Evolutionary conservation across 2,888 invertebrate species (phyloP).

Genomic region (Spilarctia lutea): DNA sequence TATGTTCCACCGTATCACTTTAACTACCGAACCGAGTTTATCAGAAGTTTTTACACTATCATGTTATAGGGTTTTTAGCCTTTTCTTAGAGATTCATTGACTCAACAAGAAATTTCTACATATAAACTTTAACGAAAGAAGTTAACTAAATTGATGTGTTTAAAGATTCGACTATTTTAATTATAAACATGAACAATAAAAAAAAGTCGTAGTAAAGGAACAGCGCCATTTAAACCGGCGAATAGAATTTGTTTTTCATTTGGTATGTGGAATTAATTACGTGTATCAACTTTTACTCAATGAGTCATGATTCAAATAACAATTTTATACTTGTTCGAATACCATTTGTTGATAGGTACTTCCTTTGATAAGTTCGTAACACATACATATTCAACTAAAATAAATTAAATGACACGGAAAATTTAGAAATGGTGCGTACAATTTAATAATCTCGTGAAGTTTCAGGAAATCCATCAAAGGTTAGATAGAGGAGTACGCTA

Average conservation of each 20-base stretch:
- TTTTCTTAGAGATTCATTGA: background rate
- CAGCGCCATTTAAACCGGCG: background rate
- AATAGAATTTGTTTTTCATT: constrained; percentile 1
- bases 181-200: background rate
- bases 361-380: constrained; percentile 46
- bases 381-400: constrained; percentile 24
- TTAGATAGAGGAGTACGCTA: background rate
- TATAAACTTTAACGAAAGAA: background rate
- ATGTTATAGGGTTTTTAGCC: too few relatives aligned
- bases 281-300: constrained; percentile 43
- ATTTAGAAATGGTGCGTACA: background rate
- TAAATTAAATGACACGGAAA: background rate
- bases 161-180: background rate
- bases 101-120: background rate
- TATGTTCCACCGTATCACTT: too few relatives aligned
- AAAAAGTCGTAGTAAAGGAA: background rate
- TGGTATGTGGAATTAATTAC: constrained; percentile 31
- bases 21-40: too few relatives aligned
- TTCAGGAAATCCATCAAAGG: background rate
- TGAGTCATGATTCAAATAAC: constrained; percentile 38
- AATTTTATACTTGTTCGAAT: constrained; percentile 38
- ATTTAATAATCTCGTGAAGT: background rate
- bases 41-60: too few relatives aligned
- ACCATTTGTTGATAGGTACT: constrained; percentile 48
- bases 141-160: background rate